These are phyloP conservation scores for Ptiloglossa arizonensis DNA, from an alignment of 1,140 invertebrate genomes.

Conservation along the genomic window DNA sequence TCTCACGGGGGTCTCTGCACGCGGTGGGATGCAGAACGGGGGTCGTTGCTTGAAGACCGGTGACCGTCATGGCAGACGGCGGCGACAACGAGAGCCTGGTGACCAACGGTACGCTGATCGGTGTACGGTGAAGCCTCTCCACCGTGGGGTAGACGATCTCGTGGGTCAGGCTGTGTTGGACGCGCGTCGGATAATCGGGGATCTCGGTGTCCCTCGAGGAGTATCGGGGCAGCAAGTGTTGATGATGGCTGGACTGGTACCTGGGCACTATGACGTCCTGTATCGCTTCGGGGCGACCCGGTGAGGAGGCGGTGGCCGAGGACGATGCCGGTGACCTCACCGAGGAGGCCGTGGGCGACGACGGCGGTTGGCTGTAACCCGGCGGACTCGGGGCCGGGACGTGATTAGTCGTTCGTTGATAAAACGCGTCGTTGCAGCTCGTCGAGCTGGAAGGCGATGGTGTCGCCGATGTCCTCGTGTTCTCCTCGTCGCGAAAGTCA, in stretches of 20 bases:
- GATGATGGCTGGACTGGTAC: constrained; percentile 64
- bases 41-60: constrained; percentile 67
- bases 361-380: constrained; percentile 72
- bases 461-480: constrained; percentile 72
- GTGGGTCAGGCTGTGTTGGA: constrained; percentile 66
- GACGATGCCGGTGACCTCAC: constrained; percentile 75
- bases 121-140: constrained; percentile 73
- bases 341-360: constrained; percentile 75
- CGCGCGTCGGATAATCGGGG: constrained; percentile 63
- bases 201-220: constrained; percentile 69
- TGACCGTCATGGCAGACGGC: constrained; percentile 74
- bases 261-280: constrained; percentile 72
- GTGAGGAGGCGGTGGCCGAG: constrained; percentile 74
- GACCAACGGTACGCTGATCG: constrained; percentile 74
- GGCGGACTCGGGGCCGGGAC: constrained; percentile 69
- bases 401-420: constrained; percentile 57
- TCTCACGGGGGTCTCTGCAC: constrained; percentile 71
- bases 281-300: constrained; percentile 69
- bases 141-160: constrained; percentile 72
- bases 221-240: constrained; percentile 68
- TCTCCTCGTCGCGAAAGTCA: constrained; percentile 72
- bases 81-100: constrained; percentile 78
- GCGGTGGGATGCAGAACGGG: constrained; percentile 72
- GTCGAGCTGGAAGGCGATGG: constrained; percentile 78
- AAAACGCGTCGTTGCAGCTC: constrained; percentile 69